A percentile compares a stretch with the other conserved stretches of the same genome.
Conservation (phyloP, 2,797 vertebrate genomes). For the Aldrovandia affinis region DNA sequence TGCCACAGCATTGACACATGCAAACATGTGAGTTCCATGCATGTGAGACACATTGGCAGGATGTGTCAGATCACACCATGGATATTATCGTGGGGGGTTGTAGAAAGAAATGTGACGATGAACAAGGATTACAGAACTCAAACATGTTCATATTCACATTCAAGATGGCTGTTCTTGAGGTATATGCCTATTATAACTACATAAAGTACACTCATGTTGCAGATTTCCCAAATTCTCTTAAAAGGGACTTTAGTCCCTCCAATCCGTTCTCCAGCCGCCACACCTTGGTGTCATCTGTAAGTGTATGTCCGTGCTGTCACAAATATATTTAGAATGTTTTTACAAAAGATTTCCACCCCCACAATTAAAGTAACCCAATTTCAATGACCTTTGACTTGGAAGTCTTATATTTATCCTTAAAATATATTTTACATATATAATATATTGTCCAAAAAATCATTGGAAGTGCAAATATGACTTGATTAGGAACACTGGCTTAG, state of each 20-base stretch:
- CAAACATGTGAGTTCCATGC: neutral
- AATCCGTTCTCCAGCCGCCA: too few relatives aligned
- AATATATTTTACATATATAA: neutral
- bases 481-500: neutral
- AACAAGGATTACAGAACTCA: neutral
- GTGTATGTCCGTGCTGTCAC: too few relatives aligned
- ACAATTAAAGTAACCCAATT: too few relatives aligned
- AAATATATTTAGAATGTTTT: too few relatives aligned
- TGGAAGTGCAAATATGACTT: neutral
- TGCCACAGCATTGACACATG: neutral
- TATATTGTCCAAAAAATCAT: neutral
- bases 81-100: neutral
- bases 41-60: neutral
- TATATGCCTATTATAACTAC: neutral
- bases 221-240: neutral
- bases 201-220: neutral
- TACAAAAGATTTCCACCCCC: neutral
- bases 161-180: neutral
- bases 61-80: neutral
- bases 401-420: neutral
- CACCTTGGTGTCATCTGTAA: too few relatives aligned
- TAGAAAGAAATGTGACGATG: neutral
- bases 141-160: neutral
- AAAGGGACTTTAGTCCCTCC: neutral
- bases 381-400: neutral